These are phyloP conservation scores for Lissocephala sabroskyi DNA, from an alignment of 2,888 invertebrate species.

Conservation along the genomic window DNA sequence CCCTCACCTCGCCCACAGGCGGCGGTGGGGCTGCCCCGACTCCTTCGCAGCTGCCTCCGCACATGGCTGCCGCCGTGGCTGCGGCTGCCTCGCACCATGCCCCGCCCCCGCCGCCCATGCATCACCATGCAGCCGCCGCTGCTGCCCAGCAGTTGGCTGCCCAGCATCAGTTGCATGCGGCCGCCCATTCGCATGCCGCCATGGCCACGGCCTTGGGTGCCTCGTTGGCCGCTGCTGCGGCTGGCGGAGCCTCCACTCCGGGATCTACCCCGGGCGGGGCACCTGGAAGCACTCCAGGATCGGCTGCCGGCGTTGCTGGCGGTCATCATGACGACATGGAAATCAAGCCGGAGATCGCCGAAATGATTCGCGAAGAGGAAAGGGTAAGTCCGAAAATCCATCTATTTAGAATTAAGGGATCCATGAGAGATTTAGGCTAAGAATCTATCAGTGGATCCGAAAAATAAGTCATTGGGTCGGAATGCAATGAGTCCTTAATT, in stretches of 20 bases:
- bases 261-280: slow-evolving; percentile 27
- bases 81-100: slow-evolving; percentile 45
- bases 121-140: slow-evolving; percentile 59
- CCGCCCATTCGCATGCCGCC: slow-evolving; percentile 66
- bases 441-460: too few species aligned
- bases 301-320: slow-evolving; percentile 38
- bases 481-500: too few species aligned
- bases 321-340: slow-evolving; percentile 85
- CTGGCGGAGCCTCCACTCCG: slow-evolving; percentile 66
- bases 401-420: too few species aligned
- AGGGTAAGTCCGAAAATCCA: slow-evolving; percentile 82
- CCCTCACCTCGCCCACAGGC: slow-evolving; percentile 38
- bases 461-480: too few species aligned
- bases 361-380: slow-evolving; percentile 97
- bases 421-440: too few species aligned
- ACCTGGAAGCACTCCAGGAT: slow-evolving; percentile 39
- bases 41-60: slow-evolving; percentile 45
- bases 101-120: slow-evolving; percentile 39
- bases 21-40: slow-evolving; percentile 21
- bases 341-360: slow-evolving; percentile 94
- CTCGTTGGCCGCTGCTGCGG: slow-evolving; percentile 61
- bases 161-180: slow-evolving; percentile 60
- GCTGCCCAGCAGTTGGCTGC: slow-evolving; percentile 66
- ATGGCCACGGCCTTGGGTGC: slow-evolving; percentile 68
- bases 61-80: slow-evolving; percentile 56